Base-by-base conservation (phyloP, 2,888 invertebrate species). In the Caenorhabditis sp. region DNA sequence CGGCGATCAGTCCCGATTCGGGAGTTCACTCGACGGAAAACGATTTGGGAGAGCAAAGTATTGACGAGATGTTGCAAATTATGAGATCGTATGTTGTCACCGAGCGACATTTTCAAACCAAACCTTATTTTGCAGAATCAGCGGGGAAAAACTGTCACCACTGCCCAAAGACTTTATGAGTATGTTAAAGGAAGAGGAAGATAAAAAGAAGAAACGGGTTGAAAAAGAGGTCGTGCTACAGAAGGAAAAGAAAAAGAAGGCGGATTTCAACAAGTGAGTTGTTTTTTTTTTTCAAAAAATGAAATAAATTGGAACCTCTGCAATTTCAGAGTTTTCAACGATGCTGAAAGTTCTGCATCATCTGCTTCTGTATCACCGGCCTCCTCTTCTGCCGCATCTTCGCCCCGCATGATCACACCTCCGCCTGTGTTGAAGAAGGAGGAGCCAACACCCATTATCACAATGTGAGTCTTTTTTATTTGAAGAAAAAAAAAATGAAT, bases 11-110 rank as follows among this genome's bases (percentile, higher is more conserved):
- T 27, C 76, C 78, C 14, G 78, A 78, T 62, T 76, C 76, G 31
- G 76, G 76, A 21, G 67, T 76, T 0, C 78, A 78, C 59, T 78
- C 78, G 0, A 73, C 77, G 0, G 77, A 77, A 58, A 76, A 74
- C 53, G 76, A 76, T 43, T 26, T 58, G 1, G 49, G 43, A 17
- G 74, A 76, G 14, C 60, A 26, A 24, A 60, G 62, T 21, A 69
- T 66, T 12, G 73, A 73, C n/a, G 50, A 66, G 12, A 73, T 73
- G 59, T 43, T 73, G 24, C 62, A 49, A 24, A 69, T 69, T 10
- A 73, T 73, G 73, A 73, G 57, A 17, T 66, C 66, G 59, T 62
- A n/a, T n/a, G n/a, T n/a, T n/a, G n/a, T n/a, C n/a, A n/a, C n/a
- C n/a, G n/a, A n/a, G n/a, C n/a, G n/a, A n/a, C n/a, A 3, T 27